Percentiles rank a stretch among this genome's conserved stretches.
These are phyloP conservation scores for Aix galericulata DNA, from an alignment of 2,113 vertebrate genomes.

Conservation along the genomic window DNA sequence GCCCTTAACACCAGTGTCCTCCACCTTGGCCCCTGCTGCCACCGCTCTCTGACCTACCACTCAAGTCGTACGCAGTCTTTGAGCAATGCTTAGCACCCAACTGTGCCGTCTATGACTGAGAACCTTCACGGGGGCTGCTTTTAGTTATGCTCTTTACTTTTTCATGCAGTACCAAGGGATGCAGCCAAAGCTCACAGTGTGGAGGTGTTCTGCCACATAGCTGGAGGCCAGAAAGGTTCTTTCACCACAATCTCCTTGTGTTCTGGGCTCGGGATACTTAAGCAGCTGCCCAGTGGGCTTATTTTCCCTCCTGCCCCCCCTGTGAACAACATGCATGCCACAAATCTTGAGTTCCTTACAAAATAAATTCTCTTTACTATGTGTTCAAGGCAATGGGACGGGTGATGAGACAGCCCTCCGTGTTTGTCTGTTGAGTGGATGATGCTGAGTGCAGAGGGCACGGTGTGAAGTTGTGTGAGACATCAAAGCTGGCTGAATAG, in stretches of 20 bases:
- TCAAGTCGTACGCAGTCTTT: not conserved
- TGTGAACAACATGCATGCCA: not conserved
- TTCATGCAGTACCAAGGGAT: not conserved
- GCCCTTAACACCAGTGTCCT: not conserved
- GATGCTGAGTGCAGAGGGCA: not conserved
- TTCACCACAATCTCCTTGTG: not conserved
- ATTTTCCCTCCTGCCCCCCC: not conserved
- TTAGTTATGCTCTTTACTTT: not conserved
- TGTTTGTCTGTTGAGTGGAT: not conserved
- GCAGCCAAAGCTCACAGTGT: not conserved
- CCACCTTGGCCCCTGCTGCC: not conserved
- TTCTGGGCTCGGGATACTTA: not conserved
- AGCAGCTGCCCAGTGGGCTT: not conserved
- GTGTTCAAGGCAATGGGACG: not conserved
- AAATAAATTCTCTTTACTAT: not conserved
- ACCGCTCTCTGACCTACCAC: not conserved
- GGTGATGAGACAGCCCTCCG: not conserved
- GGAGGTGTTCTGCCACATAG: not conserved
- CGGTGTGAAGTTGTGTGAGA: rapidly evolving
- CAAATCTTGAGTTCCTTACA: not conserved
- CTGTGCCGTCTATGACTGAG: rapidly evolving
- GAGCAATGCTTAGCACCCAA: rapidly evolving
- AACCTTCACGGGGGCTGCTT: not conserved
- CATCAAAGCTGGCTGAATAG: not conserved
- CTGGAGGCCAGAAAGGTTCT: not conserved